phyloP scores from a whole-genome alignment of 2,888 invertebrate species.

The Catocala sponsa region DNA sequence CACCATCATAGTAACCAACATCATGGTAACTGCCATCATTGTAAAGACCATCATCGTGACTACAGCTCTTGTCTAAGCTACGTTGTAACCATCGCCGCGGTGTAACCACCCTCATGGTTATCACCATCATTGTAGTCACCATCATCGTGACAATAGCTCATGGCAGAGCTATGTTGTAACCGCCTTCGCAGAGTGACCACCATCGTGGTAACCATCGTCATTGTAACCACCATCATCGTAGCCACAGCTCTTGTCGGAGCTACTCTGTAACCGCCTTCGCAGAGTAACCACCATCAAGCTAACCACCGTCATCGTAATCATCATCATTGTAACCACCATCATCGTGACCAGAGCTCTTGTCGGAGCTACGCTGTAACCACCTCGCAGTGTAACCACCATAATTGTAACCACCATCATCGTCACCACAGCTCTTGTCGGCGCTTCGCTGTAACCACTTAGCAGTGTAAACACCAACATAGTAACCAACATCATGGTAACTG shows the following conservation, averaged over 20 bases:
- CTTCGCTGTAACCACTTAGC: too few species aligned
- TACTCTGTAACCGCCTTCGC: too few species aligned
- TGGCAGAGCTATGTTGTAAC: too few species aligned
- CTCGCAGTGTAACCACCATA: neutral
- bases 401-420: neutral
- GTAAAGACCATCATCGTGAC: neutral
- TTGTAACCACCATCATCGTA: too few species aligned
- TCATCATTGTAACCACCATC: neutral
- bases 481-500: neutral
- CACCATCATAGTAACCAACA: neutral
- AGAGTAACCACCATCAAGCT: conserved; percentile 2
- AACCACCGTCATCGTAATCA: neutral
- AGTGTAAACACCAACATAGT: neutral
- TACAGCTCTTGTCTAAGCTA: neutral
- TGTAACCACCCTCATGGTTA: conserved; percentile 17
- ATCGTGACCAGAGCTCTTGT: too few species aligned
- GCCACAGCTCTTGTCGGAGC: too few species aligned
- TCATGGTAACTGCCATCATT: neutral
- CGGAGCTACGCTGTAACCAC: conserved; percentile 6
- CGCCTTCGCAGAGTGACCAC: too few species aligned
- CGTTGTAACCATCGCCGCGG: conserved; percentile 2
- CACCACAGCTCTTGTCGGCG: too few species aligned
- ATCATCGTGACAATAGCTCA: too few species aligned
- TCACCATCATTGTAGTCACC: conserved; percentile 2
- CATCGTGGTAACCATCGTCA: too few species aligned